phyloP scores from a whole-genome alignment of 2,797 vertebrate species.

The Momotus momota region DNA sequence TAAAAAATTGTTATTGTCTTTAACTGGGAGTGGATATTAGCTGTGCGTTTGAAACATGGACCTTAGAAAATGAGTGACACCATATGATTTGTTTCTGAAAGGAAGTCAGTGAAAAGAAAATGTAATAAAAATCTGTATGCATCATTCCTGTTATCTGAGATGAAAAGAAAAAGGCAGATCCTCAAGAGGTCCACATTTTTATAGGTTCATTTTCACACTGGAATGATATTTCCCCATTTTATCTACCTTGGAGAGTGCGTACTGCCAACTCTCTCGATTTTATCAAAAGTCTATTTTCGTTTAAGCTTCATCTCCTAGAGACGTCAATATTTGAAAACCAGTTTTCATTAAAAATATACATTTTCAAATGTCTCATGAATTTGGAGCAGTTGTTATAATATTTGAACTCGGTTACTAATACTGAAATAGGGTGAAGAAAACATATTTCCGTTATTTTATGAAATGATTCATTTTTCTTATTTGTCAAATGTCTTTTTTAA shows the following conservation, averaged over 20 bases:
- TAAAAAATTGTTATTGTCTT: neutral
- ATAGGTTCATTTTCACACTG: neutral
- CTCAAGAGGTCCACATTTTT: neutral
- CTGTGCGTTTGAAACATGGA: rapidly evolving
- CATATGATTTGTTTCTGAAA: neutral
- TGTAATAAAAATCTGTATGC: neutral
- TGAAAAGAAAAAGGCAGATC: neutral
- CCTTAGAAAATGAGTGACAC: neutral
- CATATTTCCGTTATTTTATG: neutral
- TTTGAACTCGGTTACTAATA: neutral
- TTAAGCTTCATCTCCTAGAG: neutral
- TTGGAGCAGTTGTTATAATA: neutral
- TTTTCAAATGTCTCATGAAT: neutral
- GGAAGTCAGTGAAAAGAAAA: neutral
- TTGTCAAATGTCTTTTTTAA: neutral
- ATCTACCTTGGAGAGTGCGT: neutral
- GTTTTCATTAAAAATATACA: conserved; percentile 5
- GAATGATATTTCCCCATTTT: neutral
- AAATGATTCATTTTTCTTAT: neutral
- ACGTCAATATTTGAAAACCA: neutral
- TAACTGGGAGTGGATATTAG: neutral
- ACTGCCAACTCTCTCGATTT: neutral
- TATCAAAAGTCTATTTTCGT: conserved; percentile 10
- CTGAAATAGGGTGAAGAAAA: neutral
- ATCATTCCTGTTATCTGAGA: neutral